phyloP scores from a whole-genome alignment of 1,140 invertebrate genomes.

The Ylistrum balloti region DNA sequence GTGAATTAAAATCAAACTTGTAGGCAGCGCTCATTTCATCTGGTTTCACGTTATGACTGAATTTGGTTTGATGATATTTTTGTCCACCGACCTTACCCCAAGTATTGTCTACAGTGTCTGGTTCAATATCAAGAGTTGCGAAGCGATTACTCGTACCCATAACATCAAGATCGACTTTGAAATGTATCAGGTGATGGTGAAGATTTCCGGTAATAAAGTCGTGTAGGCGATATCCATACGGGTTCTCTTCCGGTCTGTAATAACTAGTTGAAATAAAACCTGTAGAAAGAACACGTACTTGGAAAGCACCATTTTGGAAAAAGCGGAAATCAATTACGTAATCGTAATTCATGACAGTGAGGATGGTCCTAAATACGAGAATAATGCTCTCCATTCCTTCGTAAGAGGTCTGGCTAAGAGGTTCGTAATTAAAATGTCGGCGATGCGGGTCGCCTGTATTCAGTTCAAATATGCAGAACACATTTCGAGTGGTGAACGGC shows the following conservation, averaged over 20 bases:
- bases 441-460: slow-evolving; percentile 71
- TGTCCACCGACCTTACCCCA: background rate
- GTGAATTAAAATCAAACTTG: background rate
- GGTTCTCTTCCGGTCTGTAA: slow-evolving; percentile 16
- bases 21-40: background rate
- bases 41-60: background rate
- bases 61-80: slow-evolving; percentile 11
- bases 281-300: slow-evolving; percentile 66
- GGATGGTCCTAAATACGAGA: slow-evolving; percentile 68
- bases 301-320: slow-evolving; percentile 73
- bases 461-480: slow-evolving; percentile 76
- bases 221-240: slow-evolving; percentile 49
- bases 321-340: slow-evolving; percentile 76
- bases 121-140: slow-evolving; percentile 52
- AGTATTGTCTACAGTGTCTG: background rate
- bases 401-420: slow-evolving; percentile 62
- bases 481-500: slow-evolving; percentile 48
- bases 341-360: slow-evolving; percentile 74
- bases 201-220: slow-evolving; percentile 50
- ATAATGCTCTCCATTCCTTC: slow-evolving; percentile 68
- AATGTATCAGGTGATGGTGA: slow-evolving; percentile 65
- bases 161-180: slow-evolving; percentile 66
- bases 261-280: slow-evolving; percentile 58
- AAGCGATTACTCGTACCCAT: slow-evolving; percentile 59
- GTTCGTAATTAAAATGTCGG: slow-evolving; percentile 65